Evolutionary conservation across 2,888 invertebrate genomes (phyloP).

Genomic region (Mallateleia sp.): DNA sequence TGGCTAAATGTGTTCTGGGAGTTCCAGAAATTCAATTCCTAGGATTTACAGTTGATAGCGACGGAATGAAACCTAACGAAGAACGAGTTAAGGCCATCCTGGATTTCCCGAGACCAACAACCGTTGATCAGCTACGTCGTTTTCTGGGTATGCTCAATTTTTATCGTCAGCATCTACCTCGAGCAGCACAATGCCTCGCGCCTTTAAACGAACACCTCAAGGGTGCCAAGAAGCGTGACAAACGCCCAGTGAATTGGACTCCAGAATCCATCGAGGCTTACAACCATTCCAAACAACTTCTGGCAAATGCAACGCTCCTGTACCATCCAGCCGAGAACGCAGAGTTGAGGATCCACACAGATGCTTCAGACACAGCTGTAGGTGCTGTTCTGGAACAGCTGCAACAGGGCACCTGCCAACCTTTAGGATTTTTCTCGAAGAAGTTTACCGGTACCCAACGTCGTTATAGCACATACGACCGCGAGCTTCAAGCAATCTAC

Average conservation of each 20-base stretch:
- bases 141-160: constrained; percentile 15
- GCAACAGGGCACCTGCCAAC: background rate
- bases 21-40: background rate
- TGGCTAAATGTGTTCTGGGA: background rate
- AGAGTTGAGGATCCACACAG: background rate
- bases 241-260: background rate
- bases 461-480: too few species aligned
- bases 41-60: background rate
- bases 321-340: background rate
- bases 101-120: background rate
- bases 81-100: background rate
- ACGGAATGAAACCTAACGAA: background rate
- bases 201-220: background rate
- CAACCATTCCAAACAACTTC: background rate
- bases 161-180: constrained; percentile 10
- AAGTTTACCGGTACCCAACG: background rate
- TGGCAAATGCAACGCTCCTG: background rate
- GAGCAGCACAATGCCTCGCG: background rate
- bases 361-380: background rate
- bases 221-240: constrained; percentile 4
- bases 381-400: background rate
- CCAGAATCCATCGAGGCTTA: background rate
- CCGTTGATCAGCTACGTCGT: background rate
- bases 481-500: too few species aligned
- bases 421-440: too few species aligned